Percentiles rank a stretch among this genome's conserved stretches.
These are phyloP conservation scores for Epicampocera succincta DNA, from an alignment of 2,888 invertebrate genomes.

Conservation along the genomic window DNA sequence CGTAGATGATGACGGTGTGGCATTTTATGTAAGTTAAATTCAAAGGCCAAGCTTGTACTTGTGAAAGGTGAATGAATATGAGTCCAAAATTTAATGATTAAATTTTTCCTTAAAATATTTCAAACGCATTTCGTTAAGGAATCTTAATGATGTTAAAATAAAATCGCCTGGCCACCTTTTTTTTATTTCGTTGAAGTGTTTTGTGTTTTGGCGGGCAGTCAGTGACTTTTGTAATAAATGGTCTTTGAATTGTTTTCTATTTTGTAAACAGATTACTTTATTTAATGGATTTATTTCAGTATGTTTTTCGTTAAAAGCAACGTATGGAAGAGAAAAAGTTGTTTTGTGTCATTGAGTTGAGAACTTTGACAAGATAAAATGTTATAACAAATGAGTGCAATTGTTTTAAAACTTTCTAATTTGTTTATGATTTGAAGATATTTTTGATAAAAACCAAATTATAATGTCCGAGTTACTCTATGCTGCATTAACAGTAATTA, in stretches of 20 bases:
- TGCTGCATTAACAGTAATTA: no score
- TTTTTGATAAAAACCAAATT: no score
- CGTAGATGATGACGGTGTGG: neutral
- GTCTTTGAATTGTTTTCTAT: slow-evolving; percentile 3
- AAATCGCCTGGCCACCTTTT: slow-evolving; percentile 30
- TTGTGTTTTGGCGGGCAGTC: slow-evolving; percentile 25
- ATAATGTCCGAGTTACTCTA: no score
- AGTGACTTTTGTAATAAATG: slow-evolving; percentile 14
- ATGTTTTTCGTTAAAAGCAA: neutral
- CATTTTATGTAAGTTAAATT: no score
- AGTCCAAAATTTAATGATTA: neutral
- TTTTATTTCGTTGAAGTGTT: neutral
- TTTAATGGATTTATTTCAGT: slow-evolving; percentile 22
- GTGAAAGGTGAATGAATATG: no score
- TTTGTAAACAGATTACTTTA: slow-evolving; percentile 44
- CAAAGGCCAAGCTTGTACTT: no score
- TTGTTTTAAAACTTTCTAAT: no score
- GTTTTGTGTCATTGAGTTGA: slow-evolving; percentile 30
- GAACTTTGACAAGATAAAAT: slow-evolving; percentile 55
- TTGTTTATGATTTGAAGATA: no score
- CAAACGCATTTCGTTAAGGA: neutral
- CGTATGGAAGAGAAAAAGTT: slow-evolving; percentile 20
- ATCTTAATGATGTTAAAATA: slow-evolving; percentile 12
- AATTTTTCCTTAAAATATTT: neutral
- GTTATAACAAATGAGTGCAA: neutral